Percentiles rank a stretch among this genome's conserved stretches.
Evolutionary conservation across 1,140 invertebrate genomes (phyloP).

Genomic region (Trichonephila clavata): DNA sequence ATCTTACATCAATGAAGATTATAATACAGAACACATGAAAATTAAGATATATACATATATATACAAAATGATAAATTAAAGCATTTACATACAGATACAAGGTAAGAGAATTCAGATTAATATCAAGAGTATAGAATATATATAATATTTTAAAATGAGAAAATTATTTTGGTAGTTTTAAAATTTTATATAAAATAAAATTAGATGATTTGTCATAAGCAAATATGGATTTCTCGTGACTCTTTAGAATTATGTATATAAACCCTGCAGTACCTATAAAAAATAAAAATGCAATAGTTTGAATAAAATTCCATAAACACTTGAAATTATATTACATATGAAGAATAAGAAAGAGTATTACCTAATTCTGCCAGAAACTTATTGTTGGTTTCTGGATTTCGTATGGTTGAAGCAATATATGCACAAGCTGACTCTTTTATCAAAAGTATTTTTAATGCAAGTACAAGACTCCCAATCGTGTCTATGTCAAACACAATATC

Average conservation of each 20-base stretch:
- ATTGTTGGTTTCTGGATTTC: constrained; percentile 39
- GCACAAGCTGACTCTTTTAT: neutral
- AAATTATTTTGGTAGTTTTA: constrained; percentile 24
- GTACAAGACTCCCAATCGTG: constrained; percentile 26
- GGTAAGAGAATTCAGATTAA: no score
- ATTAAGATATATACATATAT: no score
- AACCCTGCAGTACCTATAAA: constrained; percentile 31
- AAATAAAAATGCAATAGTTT: neutral
- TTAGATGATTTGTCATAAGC: constrained; percentile 41
- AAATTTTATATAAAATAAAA: constrained; percentile 67
- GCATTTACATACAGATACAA: no score
- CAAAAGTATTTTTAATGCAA: constrained; percentile 40
- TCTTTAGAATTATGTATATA: constrained; percentile 9
- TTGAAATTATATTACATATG: neutral
- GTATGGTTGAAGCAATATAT: constrained; percentile 54
- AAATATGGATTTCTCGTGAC: constrained; percentile 40
- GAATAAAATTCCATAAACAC: no score
- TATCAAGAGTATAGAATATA: no score
- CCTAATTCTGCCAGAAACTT: constrained; percentile 39
- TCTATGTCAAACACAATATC: constrained; percentile 53
- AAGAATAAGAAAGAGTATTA: neutral
- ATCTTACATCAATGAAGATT: no score
- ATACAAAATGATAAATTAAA: no score
- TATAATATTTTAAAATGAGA: no score
- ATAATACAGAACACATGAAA: no score